Base-by-base conservation (phyloP, 2,113 vertebrate genomes). In the Leucosticte australis region DNA sequence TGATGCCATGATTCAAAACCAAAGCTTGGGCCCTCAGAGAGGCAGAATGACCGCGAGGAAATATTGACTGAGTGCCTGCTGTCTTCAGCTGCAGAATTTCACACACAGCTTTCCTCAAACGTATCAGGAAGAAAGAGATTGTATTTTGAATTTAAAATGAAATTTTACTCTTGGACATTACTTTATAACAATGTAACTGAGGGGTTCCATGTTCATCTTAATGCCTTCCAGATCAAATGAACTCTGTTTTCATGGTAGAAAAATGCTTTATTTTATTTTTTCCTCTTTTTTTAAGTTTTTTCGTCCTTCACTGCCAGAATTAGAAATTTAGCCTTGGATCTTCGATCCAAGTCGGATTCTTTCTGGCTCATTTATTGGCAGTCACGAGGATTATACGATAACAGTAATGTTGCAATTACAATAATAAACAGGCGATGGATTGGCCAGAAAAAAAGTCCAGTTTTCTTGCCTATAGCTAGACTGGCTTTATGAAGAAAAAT, bases 31-130 rank as follows among this genome's bases (percentile, higher is more conserved):
- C 50, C 78, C 81, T 92, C 56, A 68, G 77, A 95, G 74, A 73
- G 53, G 22, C 46, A 71, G 65, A 94, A 91, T 96, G 94, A 95
- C 88, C 64, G 7, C 93, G 75, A 96, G 93, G 94, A 96, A 96
- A 88, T 93, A 94, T 90, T 91, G 92, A 95, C 88, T 88, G 93
- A 93, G 64, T 77, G 80, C 85, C 68, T 95, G 87, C 92, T 96
- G 79, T 83, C 82, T 93, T 77, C 94, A 81, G 49, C 63, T 64
- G 56, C 52, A 89, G 90, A 74, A 74, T 93, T 96, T 94, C 71
- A 64, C 64, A 83, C 64, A 86, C 21, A 9, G 27, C 35, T 88
- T 96, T 94, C 74, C 87, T 95, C 82, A 83, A 95, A 92, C 94
- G 65, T 55, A 67, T 59, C 60, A 87, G 78, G 83, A 94, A 94